Conservation (phyloP, 2,888 invertebrate species). For the Lingula anatina region DNA sequence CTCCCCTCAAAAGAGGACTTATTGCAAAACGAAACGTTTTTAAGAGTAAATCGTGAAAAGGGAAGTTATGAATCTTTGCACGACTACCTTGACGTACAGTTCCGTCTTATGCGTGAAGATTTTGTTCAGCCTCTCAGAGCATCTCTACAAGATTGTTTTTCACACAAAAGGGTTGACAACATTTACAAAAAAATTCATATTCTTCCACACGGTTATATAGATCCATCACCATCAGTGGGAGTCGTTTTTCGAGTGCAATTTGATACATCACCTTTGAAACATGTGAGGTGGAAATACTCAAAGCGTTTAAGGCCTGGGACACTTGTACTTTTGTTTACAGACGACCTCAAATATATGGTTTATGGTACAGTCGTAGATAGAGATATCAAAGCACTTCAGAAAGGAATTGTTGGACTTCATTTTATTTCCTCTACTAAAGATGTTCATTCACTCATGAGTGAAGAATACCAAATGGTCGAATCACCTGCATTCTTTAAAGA, state of each 20-base stretch:
- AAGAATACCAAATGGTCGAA: slow-evolving; percentile 69
- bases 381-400: slow-evolving; percentile 19
- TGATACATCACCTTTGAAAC: slow-evolving; percentile 14
- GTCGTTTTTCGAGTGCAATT: slow-evolving; percentile 28
- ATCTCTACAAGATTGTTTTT: slow-evolving; percentile 60
- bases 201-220: no score
- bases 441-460: no score
- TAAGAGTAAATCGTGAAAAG: no score
- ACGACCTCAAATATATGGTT: slow-evolving; percentile 65
- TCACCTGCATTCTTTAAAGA: slow-evolving; percentile 78
- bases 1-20: no score
- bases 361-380: slow-evolving; percentile 61
- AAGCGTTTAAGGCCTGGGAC: slow-evolving; percentile 69
- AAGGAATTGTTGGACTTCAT: slow-evolving; percentile 28
- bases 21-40: no score
- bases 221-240: slow-evolving; percentile 23
- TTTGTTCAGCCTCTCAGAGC: slow-evolving; percentile 69
- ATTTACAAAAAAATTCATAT: slow-evolving; percentile 36
- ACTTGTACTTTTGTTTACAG: slow-evolving; percentile 66
- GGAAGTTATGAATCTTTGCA: slow-evolving; percentile 63
- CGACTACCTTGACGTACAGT: slow-evolving; percentile 73
- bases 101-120: slow-evolving; percentile 74
- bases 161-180: slow-evolving; percentile 6
- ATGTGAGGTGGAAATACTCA: slow-evolving; percentile 52
- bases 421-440: no score